phyloP scores from a whole-genome alignment of 2,888 invertebrate genomes.

The Drosophila leonis region DNA sequence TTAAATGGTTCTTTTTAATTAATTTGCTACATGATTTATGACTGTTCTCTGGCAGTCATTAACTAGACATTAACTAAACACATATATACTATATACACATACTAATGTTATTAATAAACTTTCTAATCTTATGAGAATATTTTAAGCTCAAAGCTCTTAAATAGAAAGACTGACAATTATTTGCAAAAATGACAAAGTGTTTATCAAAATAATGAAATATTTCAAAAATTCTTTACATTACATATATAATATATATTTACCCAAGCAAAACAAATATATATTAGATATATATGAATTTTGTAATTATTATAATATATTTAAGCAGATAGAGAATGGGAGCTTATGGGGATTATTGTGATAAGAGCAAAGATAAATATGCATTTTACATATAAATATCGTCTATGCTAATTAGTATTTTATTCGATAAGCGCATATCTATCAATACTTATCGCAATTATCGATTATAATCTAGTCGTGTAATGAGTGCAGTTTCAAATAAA shows the following conservation, averaged over 20 bases:
- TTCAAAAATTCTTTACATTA: background rate
- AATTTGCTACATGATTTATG: conserved; percentile 61
- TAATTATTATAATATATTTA: background rate
- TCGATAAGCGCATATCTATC: background rate
- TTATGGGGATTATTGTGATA: background rate
- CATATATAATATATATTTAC: too few species aligned
- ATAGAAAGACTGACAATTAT: background rate
- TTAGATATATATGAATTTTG: background rate
- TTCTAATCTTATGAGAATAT: conserved; percentile 6
- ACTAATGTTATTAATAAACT: conserved; percentile 6
- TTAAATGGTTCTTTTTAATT: conserved; percentile 74
- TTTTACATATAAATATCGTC: background rate
- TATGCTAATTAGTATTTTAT: background rate
- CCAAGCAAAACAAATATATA: too few species aligned
- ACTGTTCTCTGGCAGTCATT: conserved; percentile 26
- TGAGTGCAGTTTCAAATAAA: background rate
- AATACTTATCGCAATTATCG: background rate
- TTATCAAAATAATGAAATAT: background rate
- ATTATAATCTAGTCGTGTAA: background rate
- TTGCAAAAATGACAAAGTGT: background rate
- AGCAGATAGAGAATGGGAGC: background rate
- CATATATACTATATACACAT: background rate
- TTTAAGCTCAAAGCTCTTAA: conserved; percentile 3
- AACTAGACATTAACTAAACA: conserved; percentile 12
- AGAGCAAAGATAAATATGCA: background rate